phyloP scores from a whole-genome alignment of 2,888 invertebrate species.

The Portevinia maculata region DNA sequence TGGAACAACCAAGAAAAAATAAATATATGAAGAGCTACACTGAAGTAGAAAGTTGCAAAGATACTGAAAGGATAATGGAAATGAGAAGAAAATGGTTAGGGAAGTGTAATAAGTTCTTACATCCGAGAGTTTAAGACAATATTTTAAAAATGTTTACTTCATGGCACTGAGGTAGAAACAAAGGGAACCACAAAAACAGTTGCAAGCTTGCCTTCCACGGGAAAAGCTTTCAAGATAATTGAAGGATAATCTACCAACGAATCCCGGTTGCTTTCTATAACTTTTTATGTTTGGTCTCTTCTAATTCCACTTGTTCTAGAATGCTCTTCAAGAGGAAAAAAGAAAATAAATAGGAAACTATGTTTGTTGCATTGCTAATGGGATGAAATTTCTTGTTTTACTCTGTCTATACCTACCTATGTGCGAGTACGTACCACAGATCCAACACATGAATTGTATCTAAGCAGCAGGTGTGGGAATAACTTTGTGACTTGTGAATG shows the following conservation, averaged over 20 bases:
- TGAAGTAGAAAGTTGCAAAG: conserved; percentile 3
- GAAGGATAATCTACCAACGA: conserved; percentile 54
- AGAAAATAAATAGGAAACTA: neutral
- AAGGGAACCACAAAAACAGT: conserved; percentile 19
- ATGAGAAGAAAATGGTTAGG: neutral
- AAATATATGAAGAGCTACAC: neutral
- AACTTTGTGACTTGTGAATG: neutral
- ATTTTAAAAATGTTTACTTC: conserved; percentile 13
- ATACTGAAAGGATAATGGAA: conserved; percentile 4
- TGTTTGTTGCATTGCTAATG: conserved; percentile 34
- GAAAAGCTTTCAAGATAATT: conserved; percentile 69
- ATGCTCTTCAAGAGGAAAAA: conserved; percentile 6
- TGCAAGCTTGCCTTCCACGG: conserved; percentile 2
- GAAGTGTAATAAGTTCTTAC: conserved; percentile 1
- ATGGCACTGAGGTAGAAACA: neutral
- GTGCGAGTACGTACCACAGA: too few species aligned
- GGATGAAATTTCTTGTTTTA: conserved; percentile 26
- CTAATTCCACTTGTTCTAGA: conserved; percentile 55
- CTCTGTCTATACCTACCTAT: neutral
- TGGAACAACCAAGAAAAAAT: neutral
- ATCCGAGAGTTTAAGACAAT: conserved; percentile 17
- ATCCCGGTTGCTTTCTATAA: conserved; percentile 22
- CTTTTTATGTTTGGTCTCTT: conserved; percentile 11
- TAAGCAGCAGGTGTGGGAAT: conserved; percentile 4
- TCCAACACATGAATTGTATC: neutral